These are phyloP conservation scores for Eupithecia inturbata DNA, from an alignment of 2,888 invertebrate genomes.

Conservation along the genomic window DNA sequence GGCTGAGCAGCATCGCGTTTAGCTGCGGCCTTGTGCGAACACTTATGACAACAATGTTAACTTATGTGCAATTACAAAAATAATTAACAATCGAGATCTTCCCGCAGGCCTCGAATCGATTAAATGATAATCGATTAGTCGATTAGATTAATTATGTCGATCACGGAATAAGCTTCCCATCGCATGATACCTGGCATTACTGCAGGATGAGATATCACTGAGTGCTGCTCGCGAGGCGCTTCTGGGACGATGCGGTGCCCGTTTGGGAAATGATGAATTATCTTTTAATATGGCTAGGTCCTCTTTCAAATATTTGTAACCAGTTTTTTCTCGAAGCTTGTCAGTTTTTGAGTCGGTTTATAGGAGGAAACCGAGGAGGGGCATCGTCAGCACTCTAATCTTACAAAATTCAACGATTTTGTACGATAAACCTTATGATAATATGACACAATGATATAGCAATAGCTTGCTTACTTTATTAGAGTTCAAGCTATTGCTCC, in stretches of 20 bases:
- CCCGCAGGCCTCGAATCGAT: constrained; percentile 30
- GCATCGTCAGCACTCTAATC: background rate
- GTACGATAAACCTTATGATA: background rate
- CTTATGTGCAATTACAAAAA: constrained; percentile 29
- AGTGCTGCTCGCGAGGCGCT: background rate
- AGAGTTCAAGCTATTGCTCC: background rate
- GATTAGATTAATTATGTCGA: constrained; percentile 43
- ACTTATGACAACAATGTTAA: constrained; percentile 28
- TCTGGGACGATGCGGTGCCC: background rate
- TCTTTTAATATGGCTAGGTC: background rate
- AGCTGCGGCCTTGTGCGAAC: constrained; percentile 17
- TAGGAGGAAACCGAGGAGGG: too few species aligned
- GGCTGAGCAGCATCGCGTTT: background rate
- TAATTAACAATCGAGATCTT: constrained; percentile 36
- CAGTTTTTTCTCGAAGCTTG: too few species aligned
- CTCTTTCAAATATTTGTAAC: too few species aligned
- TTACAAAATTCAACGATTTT: background rate
- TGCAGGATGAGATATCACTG: background rate
- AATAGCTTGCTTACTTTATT: too few species aligned
- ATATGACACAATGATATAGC: background rate
- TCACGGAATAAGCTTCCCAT: constrained; percentile 46
- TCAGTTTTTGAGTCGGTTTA: background rate
- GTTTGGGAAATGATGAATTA: background rate
- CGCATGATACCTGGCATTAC: constrained; percentile 44
- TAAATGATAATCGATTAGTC: constrained; percentile 27